A percentile compares a stretch with the other conserved stretches of the same genome.
phyloP scores from a whole-genome alignment of 2,113 vertebrate species.

The Sclerurus mexicanus region DNA sequence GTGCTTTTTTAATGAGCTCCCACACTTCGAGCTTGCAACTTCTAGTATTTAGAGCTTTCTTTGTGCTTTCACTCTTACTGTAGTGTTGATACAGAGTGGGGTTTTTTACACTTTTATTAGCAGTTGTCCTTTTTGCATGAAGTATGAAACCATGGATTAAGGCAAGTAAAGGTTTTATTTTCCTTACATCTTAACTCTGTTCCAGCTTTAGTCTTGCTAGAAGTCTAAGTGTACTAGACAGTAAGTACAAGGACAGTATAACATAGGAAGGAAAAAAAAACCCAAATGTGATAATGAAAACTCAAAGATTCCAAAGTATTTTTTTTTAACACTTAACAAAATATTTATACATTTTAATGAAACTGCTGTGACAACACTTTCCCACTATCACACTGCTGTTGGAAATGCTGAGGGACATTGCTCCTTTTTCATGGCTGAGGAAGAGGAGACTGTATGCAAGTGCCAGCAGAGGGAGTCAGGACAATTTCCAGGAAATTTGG shows the following conservation, averaged over 20 bases:
- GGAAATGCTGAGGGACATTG: neutral
- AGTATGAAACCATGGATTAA: neutral
- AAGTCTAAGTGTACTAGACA: neutral
- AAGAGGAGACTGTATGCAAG: neutral
- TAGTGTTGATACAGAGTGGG: neutral
- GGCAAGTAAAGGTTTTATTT: neutral
- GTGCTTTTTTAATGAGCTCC: constrained; percentile 42
- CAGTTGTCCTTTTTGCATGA: neutral
- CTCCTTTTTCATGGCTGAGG: neutral
- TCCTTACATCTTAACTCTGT: neutral
- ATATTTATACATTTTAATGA: neutral
- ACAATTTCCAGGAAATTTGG: neutral
- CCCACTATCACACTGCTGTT: neutral
- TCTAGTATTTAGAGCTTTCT: neutral
- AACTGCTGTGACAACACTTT: neutral
- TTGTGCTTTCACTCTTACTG: neutral
- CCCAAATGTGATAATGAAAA: neutral
- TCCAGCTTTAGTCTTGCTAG: neutral
- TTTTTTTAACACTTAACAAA: neutral
- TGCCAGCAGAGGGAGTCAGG: neutral
- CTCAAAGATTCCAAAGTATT: neutral
- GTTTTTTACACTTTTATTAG: neutral
- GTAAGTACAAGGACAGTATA: neutral
- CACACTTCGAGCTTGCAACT: constrained; percentile 2
- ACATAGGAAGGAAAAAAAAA: neutral